These are phyloP conservation scores for Riparia riparia DNA, from an alignment of 2,113 vertebrate species.

Conservation along the genomic window DNA sequence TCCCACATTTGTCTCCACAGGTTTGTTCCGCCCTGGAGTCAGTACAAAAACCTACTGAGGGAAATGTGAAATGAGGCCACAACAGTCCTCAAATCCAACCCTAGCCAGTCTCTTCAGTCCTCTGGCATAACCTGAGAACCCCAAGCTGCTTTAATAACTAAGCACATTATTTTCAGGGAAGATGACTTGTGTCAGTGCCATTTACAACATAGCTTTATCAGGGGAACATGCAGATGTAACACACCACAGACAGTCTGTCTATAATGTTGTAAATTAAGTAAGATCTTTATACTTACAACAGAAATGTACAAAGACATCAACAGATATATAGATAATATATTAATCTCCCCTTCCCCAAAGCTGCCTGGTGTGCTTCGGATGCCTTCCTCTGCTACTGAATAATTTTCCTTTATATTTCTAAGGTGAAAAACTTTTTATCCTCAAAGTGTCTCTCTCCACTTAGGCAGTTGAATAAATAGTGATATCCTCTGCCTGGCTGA, in stretches of 20 bases:
- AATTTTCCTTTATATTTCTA: background rate
- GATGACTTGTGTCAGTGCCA: background rate
- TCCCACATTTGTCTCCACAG: background rate
- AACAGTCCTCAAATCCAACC: background rate
- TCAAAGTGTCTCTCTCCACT: background rate
- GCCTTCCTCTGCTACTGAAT: background rate
- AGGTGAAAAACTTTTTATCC: background rate
- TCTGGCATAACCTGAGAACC: background rate
- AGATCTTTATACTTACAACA: background rate
- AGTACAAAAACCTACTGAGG: background rate
- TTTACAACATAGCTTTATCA: background rate
- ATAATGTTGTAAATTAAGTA: background rate
- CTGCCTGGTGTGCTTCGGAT: background rate
- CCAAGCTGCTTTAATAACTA: background rate
- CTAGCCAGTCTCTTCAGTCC: background rate
- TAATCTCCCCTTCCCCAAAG: background rate
- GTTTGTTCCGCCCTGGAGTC: background rate
- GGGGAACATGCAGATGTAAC: background rate
- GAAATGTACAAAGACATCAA: background rate
- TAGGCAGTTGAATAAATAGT: background rate
- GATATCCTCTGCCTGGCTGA: background rate
- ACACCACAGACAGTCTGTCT: background rate
- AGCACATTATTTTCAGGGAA: background rate
- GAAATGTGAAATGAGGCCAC: background rate
- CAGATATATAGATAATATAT: background rate